phyloP scores from a whole-genome alignment of 2,888 invertebrate species.

The Tyria jacobaeae region DNA sequence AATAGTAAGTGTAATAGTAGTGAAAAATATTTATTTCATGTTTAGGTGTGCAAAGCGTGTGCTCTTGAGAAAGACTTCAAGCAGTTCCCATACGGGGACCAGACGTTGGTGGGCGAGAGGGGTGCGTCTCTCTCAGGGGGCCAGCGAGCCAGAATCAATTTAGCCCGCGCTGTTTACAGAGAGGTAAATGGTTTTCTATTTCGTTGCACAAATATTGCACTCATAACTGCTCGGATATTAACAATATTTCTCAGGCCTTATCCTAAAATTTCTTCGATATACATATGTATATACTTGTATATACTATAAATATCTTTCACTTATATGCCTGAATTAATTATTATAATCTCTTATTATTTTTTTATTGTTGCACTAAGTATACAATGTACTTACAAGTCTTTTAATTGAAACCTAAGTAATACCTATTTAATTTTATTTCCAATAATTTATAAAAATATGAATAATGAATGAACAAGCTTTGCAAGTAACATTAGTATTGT shows the following conservation, averaged over 20 bases:
- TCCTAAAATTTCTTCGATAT: not conserved
- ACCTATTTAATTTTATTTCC: too few species aligned
- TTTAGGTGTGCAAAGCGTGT: constrained; percentile 80
- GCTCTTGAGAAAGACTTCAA: constrained; percentile 84
- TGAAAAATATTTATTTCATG: constrained; percentile 3
- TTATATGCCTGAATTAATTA: not conserved
- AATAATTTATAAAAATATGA: too few species aligned
- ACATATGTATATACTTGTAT: too few species aligned
- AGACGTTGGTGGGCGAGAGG: constrained; percentile 90
- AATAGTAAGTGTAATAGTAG: too few species aligned
- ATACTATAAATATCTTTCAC: too few species aligned
- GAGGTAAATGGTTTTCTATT: constrained; percentile 69
- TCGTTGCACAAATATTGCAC: constrained; percentile 48
- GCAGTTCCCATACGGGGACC: constrained; percentile 89
- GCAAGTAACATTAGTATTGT: not conserved
- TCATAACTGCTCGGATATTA: constrained; percentile 38
- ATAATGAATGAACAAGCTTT: not conserved
- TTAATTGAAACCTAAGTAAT: too few species aligned
- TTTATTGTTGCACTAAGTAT: too few species aligned
- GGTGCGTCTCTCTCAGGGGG: constrained; percentile 91
- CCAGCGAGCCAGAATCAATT: constrained; percentile 90
- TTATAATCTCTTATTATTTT: not conserved
- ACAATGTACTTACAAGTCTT: too few species aligned
- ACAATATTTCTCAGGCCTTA: constrained; percentile 11
- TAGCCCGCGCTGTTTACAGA: constrained; percentile 85